Evolutionary conservation across 2,888 invertebrate species (phyloP).

Genomic region (Caenorhabditis sinica): DNA sequence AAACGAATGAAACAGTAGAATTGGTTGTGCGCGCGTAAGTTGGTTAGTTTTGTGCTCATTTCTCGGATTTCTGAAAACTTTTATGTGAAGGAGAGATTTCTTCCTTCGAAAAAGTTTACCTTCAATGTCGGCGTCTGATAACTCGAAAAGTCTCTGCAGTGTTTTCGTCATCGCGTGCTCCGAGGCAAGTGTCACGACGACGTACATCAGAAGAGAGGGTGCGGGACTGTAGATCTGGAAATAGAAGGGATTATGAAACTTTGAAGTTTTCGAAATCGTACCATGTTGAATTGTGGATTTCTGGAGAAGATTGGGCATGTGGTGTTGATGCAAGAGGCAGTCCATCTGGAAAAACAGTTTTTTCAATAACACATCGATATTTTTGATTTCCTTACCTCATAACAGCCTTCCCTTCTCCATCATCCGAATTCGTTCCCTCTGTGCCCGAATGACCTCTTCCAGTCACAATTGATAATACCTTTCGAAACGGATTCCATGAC

Average conservation of each 20-base stretch:
- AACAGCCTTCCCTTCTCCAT: constrained; percentile 5
- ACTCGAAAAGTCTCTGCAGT: constrained; percentile 35
- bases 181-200: constrained; percentile 42
- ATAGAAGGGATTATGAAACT: neutral
- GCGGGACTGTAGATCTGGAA: constrained; percentile 46
- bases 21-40: constrained; percentile 11
- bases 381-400: constrained; percentile 8
- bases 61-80: constrained; percentile 49
- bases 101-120: constrained; percentile 27
- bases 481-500: constrained; percentile 47
- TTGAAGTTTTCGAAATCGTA: neutral
- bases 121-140: constrained; percentile 42
- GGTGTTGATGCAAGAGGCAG: constrained; percentile 53
- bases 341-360: constrained; percentile 49
- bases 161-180: constrained; percentile 42
- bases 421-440: neutral
- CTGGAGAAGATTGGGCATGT: constrained; percentile 59
- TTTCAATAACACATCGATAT: neutral
- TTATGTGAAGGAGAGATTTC: neutral
- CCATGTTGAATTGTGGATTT: constrained; percentile 61
- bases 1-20: constrained; percentile 61
- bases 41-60: constrained; percentile 30
- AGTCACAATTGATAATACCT: constrained; percentile 37
- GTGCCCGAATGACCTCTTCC: neutral
- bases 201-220: constrained; percentile 53